These are phyloP conservation scores for Hyles euphorbiae DNA, from an alignment of 1,140 invertebrate genomes.

Conservation along the genomic window DNA sequence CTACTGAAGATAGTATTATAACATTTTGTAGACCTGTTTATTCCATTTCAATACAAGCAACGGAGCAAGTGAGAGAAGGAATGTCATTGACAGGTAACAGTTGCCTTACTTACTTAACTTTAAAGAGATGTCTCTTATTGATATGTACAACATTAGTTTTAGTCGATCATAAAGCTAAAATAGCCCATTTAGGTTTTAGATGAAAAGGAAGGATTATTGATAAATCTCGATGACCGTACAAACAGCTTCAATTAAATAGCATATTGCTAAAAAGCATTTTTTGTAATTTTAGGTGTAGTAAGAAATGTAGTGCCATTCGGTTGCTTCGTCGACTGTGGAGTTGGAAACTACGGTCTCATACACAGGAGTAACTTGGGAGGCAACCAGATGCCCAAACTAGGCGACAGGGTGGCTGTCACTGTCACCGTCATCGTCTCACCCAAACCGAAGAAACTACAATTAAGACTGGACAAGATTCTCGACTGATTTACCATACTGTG, in stretches of 20 bases:
- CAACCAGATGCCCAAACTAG: constrained; percentile 78
- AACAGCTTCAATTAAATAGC: not conserved
- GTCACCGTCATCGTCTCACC: constrained; percentile 59
- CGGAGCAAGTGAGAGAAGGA: constrained; percentile 53
- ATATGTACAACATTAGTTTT: too few species aligned
- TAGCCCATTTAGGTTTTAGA: too few species aligned
- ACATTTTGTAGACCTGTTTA: constrained; percentile 68
- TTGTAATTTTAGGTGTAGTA: constrained; percentile 79
- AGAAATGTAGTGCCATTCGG: constrained; percentile 93
- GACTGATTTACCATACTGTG: constrained; percentile 28
- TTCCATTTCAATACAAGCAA: constrained; percentile 56
- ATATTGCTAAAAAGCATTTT: not conserved
- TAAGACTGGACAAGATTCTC: constrained; percentile 55
- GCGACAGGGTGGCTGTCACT: constrained; percentile 79
- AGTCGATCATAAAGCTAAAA: too few species aligned
- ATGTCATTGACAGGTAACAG: constrained; percentile 57
- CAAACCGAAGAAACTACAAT: constrained; percentile 57
- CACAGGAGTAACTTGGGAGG: constrained; percentile 80
- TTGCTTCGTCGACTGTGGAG: constrained; percentile 92
- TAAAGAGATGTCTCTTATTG: too few species aligned
- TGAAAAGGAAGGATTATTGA: too few species aligned
- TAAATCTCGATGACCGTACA: not conserved
- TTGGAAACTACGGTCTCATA: constrained; percentile 85
- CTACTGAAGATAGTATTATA: constrained; percentile 64
- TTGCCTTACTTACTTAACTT: not conserved